A percentile compares a stretch with the other conserved stretches of the same genome.
Evolutionary conservation across 2,113 vertebrate genomes (phyloP).

Genomic region (Oryzias javanicus): DNA sequence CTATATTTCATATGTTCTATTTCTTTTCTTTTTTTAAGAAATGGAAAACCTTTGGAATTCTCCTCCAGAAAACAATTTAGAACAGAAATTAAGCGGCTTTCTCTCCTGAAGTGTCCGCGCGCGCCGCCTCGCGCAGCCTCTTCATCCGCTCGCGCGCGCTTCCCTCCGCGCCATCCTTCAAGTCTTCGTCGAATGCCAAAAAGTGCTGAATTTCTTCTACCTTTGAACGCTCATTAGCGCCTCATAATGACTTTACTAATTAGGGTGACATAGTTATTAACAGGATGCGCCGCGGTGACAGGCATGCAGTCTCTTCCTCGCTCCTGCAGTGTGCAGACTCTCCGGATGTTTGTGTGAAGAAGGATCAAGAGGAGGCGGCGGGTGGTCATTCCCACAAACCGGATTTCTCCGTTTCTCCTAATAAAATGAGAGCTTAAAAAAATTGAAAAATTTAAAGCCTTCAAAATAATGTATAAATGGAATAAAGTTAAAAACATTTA

Average conservation of each 20-base stretch:
- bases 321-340: slow-evolving; percentile 52
- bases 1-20: too few species aligned
- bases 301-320: slow-evolving; percentile 74
- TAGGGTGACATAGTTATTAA: slow-evolving; percentile 86
- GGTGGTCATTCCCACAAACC: too few species aligned
- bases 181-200: slow-evolving; percentile 6
- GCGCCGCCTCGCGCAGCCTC: slow-evolving; percentile 30
- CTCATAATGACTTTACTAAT: slow-evolving; percentile 93
- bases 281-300: slow-evolving; percentile 81
- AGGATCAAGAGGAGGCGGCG: slow-evolving; percentile 4
- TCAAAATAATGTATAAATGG: too few species aligned
- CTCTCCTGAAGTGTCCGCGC: slow-evolving; percentile 1
- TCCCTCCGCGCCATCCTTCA: slow-evolving; percentile 29
- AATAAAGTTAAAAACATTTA: not conserved
- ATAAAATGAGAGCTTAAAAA: too few species aligned
- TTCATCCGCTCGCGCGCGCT: slow-evolving; percentile 28
- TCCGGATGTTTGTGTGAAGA: slow-evolving; percentile 24
- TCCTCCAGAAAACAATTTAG: too few species aligned
- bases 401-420: too few species aligned
- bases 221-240: slow-evolving; percentile 90
- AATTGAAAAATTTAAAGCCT: too few species aligned
- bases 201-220: slow-evolving; percentile 74
- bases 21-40: too few species aligned
- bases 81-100: slow-evolving; percentile 2
- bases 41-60: too few species aligned